Percentiles rank a stretch among this genome's conserved stretches.
These are phyloP conservation scores for Struthio camelus DNA, from an alignment of 2,113 vertebrate genomes.

Conservation along the genomic window DNA sequence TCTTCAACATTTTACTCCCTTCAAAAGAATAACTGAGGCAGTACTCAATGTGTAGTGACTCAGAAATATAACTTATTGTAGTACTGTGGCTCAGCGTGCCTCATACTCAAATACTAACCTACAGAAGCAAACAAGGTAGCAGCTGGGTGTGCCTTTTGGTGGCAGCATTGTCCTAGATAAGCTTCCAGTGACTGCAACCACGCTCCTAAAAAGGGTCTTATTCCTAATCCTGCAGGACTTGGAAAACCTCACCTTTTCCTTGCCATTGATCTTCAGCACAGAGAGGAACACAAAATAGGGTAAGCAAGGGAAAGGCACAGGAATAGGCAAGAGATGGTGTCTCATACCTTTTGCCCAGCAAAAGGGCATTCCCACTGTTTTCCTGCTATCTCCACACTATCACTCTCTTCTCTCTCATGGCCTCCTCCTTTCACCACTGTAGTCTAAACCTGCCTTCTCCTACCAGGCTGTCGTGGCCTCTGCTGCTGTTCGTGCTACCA, in stretches of 20 bases:
- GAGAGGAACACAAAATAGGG: background rate
- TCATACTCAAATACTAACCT: background rate
- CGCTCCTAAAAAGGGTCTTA: background rate
- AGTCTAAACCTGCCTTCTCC: background rate
- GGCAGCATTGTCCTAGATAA: slow-evolving; percentile 51
- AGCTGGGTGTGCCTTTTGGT: slow-evolving; percentile 45
- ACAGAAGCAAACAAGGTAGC: background rate
- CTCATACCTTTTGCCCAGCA: background rate
- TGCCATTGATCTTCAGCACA: background rate
- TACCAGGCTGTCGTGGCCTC: background rate
- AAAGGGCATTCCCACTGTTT: background rate
- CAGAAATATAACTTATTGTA: background rate
- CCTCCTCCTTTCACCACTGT: background rate
- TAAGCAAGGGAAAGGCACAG: background rate
- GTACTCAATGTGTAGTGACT: background rate
- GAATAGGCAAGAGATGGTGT: background rate
- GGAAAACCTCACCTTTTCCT: background rate
- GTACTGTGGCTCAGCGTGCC: background rate
- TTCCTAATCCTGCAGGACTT: accelerated
- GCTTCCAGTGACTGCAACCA: background rate
- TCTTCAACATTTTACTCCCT: background rate
- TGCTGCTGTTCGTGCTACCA: background rate
- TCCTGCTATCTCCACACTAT: background rate
- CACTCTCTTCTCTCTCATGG: background rate
- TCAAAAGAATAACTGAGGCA: background rate